phyloP scores from a whole-genome alignment of 2,888 invertebrate genomes.

The Tolmerus cingulatus region DNA sequence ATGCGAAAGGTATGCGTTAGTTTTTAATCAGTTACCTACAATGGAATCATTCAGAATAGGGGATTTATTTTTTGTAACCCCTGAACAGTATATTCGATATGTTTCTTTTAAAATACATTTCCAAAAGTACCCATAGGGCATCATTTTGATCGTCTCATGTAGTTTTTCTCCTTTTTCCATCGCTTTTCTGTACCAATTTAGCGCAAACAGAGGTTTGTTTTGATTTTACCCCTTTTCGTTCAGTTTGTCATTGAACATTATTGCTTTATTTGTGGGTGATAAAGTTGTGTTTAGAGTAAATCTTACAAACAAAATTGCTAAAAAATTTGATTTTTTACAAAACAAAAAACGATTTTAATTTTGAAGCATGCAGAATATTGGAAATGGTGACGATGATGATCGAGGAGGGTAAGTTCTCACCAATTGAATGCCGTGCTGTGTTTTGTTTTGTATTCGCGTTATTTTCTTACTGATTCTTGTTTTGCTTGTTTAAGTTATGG shows the following conservation, averaged over 20 bases:
- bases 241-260: conserved; percentile 6
- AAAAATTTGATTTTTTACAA: conserved; percentile 1
- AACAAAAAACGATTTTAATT: conserved; percentile 47
- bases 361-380: conserved; percentile 66
- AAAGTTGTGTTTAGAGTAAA: conserved; percentile 19
- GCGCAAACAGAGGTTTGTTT: neutral
- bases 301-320: conserved; percentile 36
- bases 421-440: neutral
- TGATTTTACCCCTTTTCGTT: neutral
- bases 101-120: neutral
- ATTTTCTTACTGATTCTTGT: neutral
- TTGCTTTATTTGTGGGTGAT: conserved; percentile 23
- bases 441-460: conserved; percentile 1
- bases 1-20: conserved; percentile 68
- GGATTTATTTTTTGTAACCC: neutral
- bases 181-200: conserved; percentile 25
- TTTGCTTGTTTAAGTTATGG: neutral
- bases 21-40: neutral
- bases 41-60: neutral
- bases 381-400: conserved; percentile 64
- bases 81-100: neutral
- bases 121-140: neutral
- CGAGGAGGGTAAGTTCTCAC: conserved; percentile 65
- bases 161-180: conserved; percentile 33
- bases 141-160: conserved; percentile 3